phyloP scores from a whole-genome alignment of 2,113 vertebrate genomes.

The Cervus canadensis region DNA sequence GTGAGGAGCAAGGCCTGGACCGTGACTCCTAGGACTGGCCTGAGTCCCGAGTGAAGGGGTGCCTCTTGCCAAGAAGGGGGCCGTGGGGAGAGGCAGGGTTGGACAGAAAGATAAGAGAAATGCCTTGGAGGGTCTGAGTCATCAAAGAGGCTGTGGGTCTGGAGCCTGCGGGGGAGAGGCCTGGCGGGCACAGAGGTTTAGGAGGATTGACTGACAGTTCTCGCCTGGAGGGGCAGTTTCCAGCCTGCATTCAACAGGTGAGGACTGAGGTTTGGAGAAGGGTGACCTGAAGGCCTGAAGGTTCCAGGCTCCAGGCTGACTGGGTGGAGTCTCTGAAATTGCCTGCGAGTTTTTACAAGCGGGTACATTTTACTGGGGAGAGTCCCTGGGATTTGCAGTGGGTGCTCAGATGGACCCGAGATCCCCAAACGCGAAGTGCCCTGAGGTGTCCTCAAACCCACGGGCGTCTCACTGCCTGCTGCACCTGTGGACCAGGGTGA shows the following conservation, averaged over 20 bases:
- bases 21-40: neutral
- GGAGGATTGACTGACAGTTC: rapidly evolving
- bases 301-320: too few relatives aligned
- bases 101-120: neutral
- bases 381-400: neutral
- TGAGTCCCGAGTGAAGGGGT: neutral
- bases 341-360: rapidly evolving
- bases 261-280: neutral
- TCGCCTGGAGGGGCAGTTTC: neutral
- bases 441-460: neutral
- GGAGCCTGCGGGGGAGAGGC: neutral
- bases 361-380: neutral
- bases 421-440: rapidly evolving
- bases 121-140: neutral
- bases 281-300: too few relatives aligned
- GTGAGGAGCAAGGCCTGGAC: neutral
- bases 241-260: neutral
- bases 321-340: neutral
- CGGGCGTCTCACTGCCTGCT: rapidly evolving
- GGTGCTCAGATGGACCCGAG: neutral
- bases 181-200: rapidly evolving
- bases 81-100: neutral
- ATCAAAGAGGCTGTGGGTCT: too few relatives aligned
- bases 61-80: neutral
- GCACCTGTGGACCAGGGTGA: rapidly evolving